Base-by-base conservation (phyloP, 1,140 invertebrate species). In the Drosophila parvula region DNA sequence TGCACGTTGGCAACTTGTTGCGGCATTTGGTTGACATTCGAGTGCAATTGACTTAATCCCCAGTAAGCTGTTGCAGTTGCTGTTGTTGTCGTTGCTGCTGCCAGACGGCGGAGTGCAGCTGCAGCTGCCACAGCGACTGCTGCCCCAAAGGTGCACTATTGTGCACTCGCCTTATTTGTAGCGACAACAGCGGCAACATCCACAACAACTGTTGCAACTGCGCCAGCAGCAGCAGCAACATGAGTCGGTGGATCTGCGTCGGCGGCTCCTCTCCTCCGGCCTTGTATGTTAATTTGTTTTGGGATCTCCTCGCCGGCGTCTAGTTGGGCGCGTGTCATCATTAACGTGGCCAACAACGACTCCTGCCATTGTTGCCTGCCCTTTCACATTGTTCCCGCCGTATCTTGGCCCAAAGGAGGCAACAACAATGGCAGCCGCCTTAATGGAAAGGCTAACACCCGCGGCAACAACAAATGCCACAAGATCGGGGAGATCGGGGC, bases 231-330 rank as follows among this genome's bases (percentile, higher is more conserved):
- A 53, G 16, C 22, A 22, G 56, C 53, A 62, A 77, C 77, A 71
- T 71, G 75, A 71, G 50, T 53, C 50, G 38, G 61, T 47, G 74
- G 55, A 76, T 76, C 74, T 77, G 74, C 74, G 74, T 77, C 55
- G 74, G 74, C 74, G 74, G 73, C 67, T 34, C 30, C 30, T 28
- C 61, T 53, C 36, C 44, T 67, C 71, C 55, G 74, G 65, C 12
- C 80, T 89, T 83, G 83, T 88, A 88, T 88, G 83, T 89, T 88
- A 88, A 88, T 88, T 88, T 89, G 83, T 89, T 89, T 79, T 68
- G 83, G 79, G 53, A 88, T 85, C 83, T 79, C 64, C 74, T 61
- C 71, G 41, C 55, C 53, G 63, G 76, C 79, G 74, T 81, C 82
- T 85, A 85, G 77, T 77, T 82, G 74, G 60, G 83, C 83, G 83